Evolutionary conservation across 2,888 invertebrate species (phyloP), one percentile per base, ranked within the genome.

Genomic region (Acleris laterana): DNA sequence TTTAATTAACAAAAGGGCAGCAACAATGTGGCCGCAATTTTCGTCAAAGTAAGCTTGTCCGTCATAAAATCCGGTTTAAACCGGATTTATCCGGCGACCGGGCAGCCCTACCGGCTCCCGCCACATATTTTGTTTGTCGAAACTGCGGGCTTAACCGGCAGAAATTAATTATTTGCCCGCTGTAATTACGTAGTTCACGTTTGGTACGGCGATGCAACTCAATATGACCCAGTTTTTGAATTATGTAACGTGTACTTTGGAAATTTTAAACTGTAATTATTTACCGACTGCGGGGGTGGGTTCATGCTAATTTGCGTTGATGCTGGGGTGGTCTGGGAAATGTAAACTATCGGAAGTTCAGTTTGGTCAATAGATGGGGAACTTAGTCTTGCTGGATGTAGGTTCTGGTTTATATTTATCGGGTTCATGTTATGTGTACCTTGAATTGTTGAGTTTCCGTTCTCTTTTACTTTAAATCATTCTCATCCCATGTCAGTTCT

Each of bases 91-190:
- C 46, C 56, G 46, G 48, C 49, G 51, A 56, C 66, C 66, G 51
- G 51, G 16, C 51, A 53, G 17, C 49, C 55, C 49, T 57, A 59
- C 50, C 55, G 52, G 60, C 42, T 46, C 44, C 69, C 49, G 55
- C 62, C 68, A 63, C 68, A 65, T 65, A 68, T 68, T 62, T 71
- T 66, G 69, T 69, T 68, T 68, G 68, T 68, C 66, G 69, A 69
- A 70, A 68, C 69, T 68, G 66, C 74, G 72, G 74, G 79, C 74
- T 82, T 73, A 80, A 77, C 81, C 72, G 73, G 77, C 72, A 80
- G 82, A 81, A 87, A 88, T 87, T 88, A 87, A 89, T 88, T 81
- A 85, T 85, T 85, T 82, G 80, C 70, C 74, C 69, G 74, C 74
- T 77, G 80, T 86, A 88, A 88, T 88, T 85, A 87, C 83, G 77